Base-by-base conservation (phyloP, 2,797 vertebrate genomes). In the Chelidonichthys spinosus region DNA sequence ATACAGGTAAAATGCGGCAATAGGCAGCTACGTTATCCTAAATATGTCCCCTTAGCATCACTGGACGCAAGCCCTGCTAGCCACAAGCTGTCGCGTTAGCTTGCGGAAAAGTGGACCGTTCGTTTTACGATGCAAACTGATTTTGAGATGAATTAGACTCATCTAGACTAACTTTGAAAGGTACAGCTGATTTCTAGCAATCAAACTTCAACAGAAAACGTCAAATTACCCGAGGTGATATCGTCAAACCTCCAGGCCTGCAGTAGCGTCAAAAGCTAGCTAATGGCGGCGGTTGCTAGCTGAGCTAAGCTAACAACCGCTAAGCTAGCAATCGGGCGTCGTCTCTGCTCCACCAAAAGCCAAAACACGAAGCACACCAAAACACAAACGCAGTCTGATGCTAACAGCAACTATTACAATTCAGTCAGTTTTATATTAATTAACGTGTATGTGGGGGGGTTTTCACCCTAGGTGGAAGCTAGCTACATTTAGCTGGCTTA, bases 261-360 rank as follows among this genome's bases (percentile, higher is more conserved):
- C n/a, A 15, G 63, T 49, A 59, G 55, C 50, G 64, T 39, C 43
- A 18, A n/a, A 14, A 32, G 50, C 60, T 74, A 87, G 35, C 83
- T 78, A 71, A 93, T 93, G 91, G 91, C 90, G 91, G 83, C 85
- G 74, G 72, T 36, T 63, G 77, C 39, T 72, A 35, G 33, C 49
- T 50, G 18, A 18, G 76, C 63, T 85, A 86, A 58, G 82, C 83
- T 87, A 89, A 35, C 53, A 39, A n/a, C 18, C 2, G 69, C 72
- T 81, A 75, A 66, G 87, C 85, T 81, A 86, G 36, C 77, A 68
- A 39, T 65, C 89, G 91, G 91, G 92, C 90, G 89, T 92, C 90
- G 91, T 90, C 91, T 88, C 81, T 69, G 64, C 66, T 83, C 56
- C 64, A 72, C 13, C 32, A 62, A 58, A 66, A 79, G 6, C 46